Base-by-base conservation (phyloP, 1,140 invertebrate genomes). In the Teleogryllus occipitalis region DNA sequence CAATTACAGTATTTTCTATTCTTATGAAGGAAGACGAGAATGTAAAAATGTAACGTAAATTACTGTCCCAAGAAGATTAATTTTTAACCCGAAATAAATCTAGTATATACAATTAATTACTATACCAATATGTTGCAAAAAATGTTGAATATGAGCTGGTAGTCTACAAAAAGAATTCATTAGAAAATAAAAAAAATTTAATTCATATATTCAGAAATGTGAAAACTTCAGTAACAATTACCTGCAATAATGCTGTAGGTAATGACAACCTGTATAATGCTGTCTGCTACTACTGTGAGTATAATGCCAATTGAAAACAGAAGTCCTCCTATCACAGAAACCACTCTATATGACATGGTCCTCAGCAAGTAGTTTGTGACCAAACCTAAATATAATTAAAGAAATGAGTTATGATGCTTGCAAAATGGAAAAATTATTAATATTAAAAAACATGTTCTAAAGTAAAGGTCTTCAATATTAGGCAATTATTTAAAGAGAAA, bases 221-320 rank as follows among this genome's bases (percentile, higher is more conserved):
- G 27, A 39, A 2, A 39, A 39, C 1, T 39, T 39, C 5, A 39
- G 27, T 2, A 39, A 18, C 2, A 77, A 39, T 75, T 48, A 81
- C 81, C 81, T 18, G 81, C 75, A 48, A 81, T 74, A 7, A 81
- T 77, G 73, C 81, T 80, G 76, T 81, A 81, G 7, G 81, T 77
- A 48, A 78, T 12, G 22, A 81, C 75, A 8, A 80, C 49, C 39
- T 81, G 81, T 15, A 48, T 72, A 47, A 81, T 80, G 74, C 78
- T 81, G 12, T 78, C 21, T 0, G 81, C 81, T 47, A 81, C 77
- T 8, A 77, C 65, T 3, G 81, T 81, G 7, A 81, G 75, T 10
- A 81, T 76, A 12, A 80, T 76, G 10, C 81, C 81, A 18, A 78
- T 5, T 12, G 78, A 48, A 54, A 80, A 81, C 0, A 81, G 12